Evolutionary conservation across 2,797 vertebrate species (phyloP), one percentile per base, ranked within the genome.

Genomic region (Peromyscus nudipes): DNA sequence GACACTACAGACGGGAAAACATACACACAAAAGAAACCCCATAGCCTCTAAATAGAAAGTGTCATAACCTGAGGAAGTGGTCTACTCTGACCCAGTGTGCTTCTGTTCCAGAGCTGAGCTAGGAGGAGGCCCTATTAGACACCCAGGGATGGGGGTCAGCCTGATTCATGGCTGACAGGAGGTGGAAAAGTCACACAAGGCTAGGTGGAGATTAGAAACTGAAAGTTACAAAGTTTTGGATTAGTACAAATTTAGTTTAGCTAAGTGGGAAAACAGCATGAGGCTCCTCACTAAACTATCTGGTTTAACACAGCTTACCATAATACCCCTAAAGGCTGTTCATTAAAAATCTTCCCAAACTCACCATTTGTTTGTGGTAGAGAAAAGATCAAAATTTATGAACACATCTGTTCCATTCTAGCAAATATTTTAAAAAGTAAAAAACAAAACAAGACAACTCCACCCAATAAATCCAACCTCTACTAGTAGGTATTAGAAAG

Each of bases 1-100:
- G 73, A 99, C 99, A 0, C 99, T 99, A 98, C 0, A 95, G 97
- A 96, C 95, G 4, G 46, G 86, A 55, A 81, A 80, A 91, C 80
- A 82, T n/a, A 57, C 46, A 87, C 60, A 37, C 57, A 67, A n/a
- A n/a, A 87, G 89, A 31, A n/a, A n/a, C 2, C 40, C 89, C 49
- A 23, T 71, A 79, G 7, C 25, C 65, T 96, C 52, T 93, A 40
- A 93, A 76, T 73, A 46, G 17, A 62, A 62, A 92, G 75, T 49
- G 25, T 16, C 65, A 77, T 25, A 77, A 73, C 27, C 12, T 13
- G 12, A 34, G 81, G 57, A 84, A 89, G 62, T 19, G 31, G 84
- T 16, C 65, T 52, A 67, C 29, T 81, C n/a, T 75, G 93, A 82
- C 46, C 25, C 57, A 81, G 46, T 4, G 27, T 19, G n/a, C 17